Evolutionary conservation across 1,140 invertebrate genomes (phyloP), one percentile per base, ranked within the genome.

Genomic region (Ganaspis sp.): DNA sequence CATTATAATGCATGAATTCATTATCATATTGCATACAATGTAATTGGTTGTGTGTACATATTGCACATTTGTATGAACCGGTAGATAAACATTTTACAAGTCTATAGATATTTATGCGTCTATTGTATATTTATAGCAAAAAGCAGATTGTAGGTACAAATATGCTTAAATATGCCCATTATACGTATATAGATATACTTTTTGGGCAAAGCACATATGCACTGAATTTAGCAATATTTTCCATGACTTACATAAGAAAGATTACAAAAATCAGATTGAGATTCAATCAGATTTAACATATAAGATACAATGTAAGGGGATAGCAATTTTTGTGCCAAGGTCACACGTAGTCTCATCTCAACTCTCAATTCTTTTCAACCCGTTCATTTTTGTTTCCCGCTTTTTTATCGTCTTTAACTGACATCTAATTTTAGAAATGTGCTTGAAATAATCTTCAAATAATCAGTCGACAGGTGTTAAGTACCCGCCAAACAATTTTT

Each of bases 401-500:
- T 64, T 17, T n/a, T 64, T 64, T 64, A 29, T 64, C 11, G 26
- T 34, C 58, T 64, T 64, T 15, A 26, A 64, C 23, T 12, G 3
- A 8, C 2, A 5, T 12, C 23, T 64, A 64, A 29, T 15, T 15
- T 64, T 64, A 64, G 58, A 64, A 64, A 64, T 15, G 12, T 29
- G 11, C 26, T 29, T 64, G 58, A 64, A 64, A 29, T 64, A 64
- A 64, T 64, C 58, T 64, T 64, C 58, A 64, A 64, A 64, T 58
- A 58, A 64, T 64, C 58, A 64, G 26, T 64, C 26, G 58, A 26
- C 58, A 64, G 58, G 58, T 64, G 26, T 64, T 64, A 64, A 64
- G 23, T 64, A 23, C 21, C 9, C 9, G 23, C 58, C 23, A 64
- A 64, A 64, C 58, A 29, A 64, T 64, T 64, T 64, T 64, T 64